A percentile compares a stretch with the other conserved stretches of the same genome.
phyloP scores from a whole-genome alignment of 2,113 vertebrate genomes.

The Drymodes brunneopygia region DNA sequence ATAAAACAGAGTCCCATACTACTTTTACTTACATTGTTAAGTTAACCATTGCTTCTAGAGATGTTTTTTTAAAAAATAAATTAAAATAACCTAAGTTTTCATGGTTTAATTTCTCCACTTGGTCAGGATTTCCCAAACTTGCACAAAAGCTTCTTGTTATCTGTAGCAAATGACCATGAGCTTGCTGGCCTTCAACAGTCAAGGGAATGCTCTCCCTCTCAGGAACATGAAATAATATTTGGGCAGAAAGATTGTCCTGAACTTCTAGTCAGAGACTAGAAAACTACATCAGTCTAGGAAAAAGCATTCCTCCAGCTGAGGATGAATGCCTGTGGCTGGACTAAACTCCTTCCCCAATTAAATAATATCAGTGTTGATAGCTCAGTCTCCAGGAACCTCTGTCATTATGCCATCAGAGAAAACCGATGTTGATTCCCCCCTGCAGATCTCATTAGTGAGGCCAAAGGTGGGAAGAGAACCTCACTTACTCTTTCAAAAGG shows the following conservation, averaged over 20 bases:
- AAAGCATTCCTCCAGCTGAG: not conserved
- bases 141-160: not conserved
- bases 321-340: not conserved
- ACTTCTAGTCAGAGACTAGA: not conserved
- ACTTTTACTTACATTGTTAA: not conserved
- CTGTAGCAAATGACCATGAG: not conserved
- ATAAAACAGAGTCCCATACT: not conserved
- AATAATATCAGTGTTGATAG: not conserved
- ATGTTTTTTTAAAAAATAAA: not conserved
- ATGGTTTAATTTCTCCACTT: not conserved
- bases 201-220: not conserved
- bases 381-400: not conserved
- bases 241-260: not conserved
- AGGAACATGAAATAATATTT: not conserved
- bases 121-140: not conserved
- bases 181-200: not conserved
- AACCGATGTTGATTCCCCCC: not conserved
- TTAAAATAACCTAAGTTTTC: not conserved
- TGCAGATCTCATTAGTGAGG: not conserved
- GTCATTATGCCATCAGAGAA: not conserved
- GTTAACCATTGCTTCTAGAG: not conserved
- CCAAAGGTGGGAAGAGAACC: not conserved
- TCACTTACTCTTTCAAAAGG: not conserved
- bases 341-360: not conserved
- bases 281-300: not conserved